Evolutionary conservation across 92 coral and sea anemone genomes (phyloP).

Genomic region (Siderastrea siderea): DNA sequence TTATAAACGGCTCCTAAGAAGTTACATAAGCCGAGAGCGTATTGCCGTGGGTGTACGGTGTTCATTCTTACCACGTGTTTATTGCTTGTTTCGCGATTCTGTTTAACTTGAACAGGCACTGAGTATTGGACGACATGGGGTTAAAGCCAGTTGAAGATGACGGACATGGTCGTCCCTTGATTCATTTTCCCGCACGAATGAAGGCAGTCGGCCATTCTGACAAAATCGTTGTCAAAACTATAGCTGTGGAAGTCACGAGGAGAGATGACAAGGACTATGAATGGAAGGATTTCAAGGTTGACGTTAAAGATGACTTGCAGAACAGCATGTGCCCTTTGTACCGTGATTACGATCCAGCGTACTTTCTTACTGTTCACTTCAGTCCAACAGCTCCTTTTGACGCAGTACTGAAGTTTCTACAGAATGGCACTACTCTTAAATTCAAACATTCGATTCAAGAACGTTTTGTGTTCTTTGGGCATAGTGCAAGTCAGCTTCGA

Average conservation of each 20-base stretch:
- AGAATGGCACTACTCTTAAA: constrained; percentile 58
- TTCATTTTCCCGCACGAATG: not conserved
- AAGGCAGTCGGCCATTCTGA: not conserved
- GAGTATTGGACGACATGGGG: not conserved
- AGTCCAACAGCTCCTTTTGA: constrained; percentile 59
- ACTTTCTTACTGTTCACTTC: constrained; percentile 77
- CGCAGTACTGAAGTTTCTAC: constrained; percentile 65
- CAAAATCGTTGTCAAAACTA: constrained; percentile 37
- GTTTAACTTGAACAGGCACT: not conserved
- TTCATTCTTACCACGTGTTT: too few relatives aligned
- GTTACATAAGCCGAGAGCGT: too few relatives aligned
- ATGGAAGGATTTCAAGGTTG: constrained; percentile 64
- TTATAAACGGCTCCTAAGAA: too few relatives aligned
- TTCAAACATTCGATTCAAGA: constrained; percentile 25
- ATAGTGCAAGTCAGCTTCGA: constrained; percentile 88
- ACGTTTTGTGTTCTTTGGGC: constrained; percentile 76
- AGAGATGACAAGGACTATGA: constrained; percentile 43
- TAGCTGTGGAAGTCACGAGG: constrained; percentile 43
- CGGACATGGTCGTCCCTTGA: constrained; percentile 11
- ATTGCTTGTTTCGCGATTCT: too few relatives aligned
- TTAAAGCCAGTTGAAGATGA: not conserved
- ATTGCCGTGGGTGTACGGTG: too few relatives aligned
- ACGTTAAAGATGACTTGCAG: constrained; percentile 34
- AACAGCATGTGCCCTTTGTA: constrained; percentile 76
- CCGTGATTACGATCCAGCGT: constrained; percentile 56